Base-by-base conservation (phyloP, 2,888 invertebrate genomes). In the Diadegma fenestrale region DNA sequence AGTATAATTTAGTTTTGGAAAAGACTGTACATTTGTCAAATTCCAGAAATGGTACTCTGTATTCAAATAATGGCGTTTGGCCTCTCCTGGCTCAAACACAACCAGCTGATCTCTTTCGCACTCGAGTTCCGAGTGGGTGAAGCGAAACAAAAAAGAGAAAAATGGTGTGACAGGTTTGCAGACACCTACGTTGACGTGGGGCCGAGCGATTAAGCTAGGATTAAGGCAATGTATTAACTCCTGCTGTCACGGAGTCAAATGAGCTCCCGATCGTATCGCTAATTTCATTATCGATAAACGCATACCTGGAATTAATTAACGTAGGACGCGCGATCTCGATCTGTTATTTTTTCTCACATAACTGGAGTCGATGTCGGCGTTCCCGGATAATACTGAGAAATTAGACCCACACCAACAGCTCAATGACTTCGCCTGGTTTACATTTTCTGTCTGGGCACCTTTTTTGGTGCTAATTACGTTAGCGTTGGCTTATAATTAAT, bases 201-300 rank as follows among this genome's bases (percentile, higher is more conserved):
- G 14, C 71, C 43, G 33, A 63, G 71, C 71, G 71, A 48, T 48
- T 69, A 45, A 64, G 71, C 64, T 8, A 45, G 66, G 77, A 78
- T 82, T 78, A 66, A 72, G 78, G 71, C 71, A 71, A 76, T 43
- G 72, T 45, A 66, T 77, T 61, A 78, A 66, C 45, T 37, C 72
- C 64, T 19, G 48, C 33, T 75, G 48, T 63, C 54, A 66, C 48
- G 54, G 54, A 43, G 69, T 64, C 43, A 43, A 82, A 71, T 64
- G 64, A 68, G 64, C 30, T 54, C 41, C 54, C 61, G 82, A 82
- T 82, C 58, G 66, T 78, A 48, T 82, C 66, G 78, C 71, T 78
- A 72, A 82, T 78, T 54, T 72, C 64, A 72, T 78, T 72, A 72
- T 64, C 82, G 78, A 82, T 82, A 82, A 82, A 78, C 58, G 72